Percentiles rank a stretch among this genome's conserved stretches.
phyloP scores from a whole-genome alignment of 2,797 vertebrate species.

The Neostethus bicornis region DNA sequence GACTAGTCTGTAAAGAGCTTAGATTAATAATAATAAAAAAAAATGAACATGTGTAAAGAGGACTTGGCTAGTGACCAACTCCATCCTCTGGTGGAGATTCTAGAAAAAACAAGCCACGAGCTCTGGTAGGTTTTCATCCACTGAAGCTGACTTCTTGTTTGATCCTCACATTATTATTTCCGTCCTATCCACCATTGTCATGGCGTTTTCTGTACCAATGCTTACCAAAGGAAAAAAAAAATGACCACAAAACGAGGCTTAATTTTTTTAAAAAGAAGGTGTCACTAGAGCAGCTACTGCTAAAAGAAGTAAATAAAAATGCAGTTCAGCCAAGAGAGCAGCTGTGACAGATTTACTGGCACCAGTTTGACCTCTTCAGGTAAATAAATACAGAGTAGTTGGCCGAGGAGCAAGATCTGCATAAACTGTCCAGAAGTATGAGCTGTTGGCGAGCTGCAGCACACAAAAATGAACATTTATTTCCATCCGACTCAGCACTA shows the following conservation, averaged over 20 bases:
- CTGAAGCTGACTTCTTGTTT: slow-evolving; percentile 50
- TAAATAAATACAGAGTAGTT: slow-evolving; percentile 2
- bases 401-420: neutral
- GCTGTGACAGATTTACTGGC: slow-evolving; percentile 10
- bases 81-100: slow-evolving; percentile 32
- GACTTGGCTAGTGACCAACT: slow-evolving; percentile 24
- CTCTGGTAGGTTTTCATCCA: slow-evolving; percentile 48
- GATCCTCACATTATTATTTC: slow-evolving; percentile 65
- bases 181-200: slow-evolving; percentile 49
- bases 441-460: slow-evolving; percentile 11
- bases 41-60: slow-evolving; percentile 24
- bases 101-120: slow-evolving; percentile 47
- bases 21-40: slow-evolving; percentile 32
- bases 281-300: slow-evolving; percentile 3
- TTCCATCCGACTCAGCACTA: slow-evolving; percentile 12
- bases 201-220: slow-evolving; percentile 35
- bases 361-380: slow-evolving; percentile 8
- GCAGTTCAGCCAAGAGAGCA: neutral
- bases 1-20: slow-evolving; percentile 13
- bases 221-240: slow-evolving; percentile 28
- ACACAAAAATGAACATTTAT: slow-evolving; percentile 2
- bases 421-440: slow-evolving; percentile 23
- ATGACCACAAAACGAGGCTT: slow-evolving; percentile 6
- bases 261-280: neutral
- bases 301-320: neutral